Evolutionary conservation across 2,888 invertebrate genomes (phyloP).

Genomic region (Thecophora atra): DNA sequence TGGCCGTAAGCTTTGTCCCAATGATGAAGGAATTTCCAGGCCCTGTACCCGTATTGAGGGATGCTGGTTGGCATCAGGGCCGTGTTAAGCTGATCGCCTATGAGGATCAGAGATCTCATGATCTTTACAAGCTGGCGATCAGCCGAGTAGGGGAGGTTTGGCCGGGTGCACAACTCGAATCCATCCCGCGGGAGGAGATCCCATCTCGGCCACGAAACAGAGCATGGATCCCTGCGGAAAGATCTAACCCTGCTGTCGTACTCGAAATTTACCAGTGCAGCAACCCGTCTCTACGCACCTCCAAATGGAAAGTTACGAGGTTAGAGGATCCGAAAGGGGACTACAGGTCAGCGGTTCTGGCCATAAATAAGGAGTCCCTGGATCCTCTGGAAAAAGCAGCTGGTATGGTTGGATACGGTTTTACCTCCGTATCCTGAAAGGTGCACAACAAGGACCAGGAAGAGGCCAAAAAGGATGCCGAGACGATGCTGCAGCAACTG

Average conservation of each 20-base stretch:
- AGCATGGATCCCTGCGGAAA: conserved; percentile 25
- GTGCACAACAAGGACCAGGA: neutral
- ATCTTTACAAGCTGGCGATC: too few species aligned
- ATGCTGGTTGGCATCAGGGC: conserved; percentile 25
- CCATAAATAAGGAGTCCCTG: too few species aligned
- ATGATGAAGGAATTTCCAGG: conserved; percentile 15
- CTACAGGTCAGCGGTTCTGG: too few species aligned
- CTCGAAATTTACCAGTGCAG: neutral
- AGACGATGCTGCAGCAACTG: too few species aligned
- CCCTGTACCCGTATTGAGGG: neutral
- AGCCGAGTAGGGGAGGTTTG: too few species aligned
- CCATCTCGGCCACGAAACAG: conserved; percentile 12
- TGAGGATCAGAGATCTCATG: too few species aligned
- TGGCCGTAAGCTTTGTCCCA: conserved; percentile 4
- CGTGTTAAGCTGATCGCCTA: too few species aligned
- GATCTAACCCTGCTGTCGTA: conserved; percentile 2
- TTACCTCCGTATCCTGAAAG: neutral
- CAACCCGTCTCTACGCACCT: neutral
- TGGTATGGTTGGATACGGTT: neutral
- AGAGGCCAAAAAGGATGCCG: neutral
- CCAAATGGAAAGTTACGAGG: conserved; percentile 8
- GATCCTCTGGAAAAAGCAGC: too few species aligned
- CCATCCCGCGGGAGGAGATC: conserved; percentile 5
- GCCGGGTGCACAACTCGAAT: too few species aligned
- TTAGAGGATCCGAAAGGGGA: conserved; percentile 17